These are phyloP conservation scores for Drosophila peninsularis DNA, from an alignment of 2,888 invertebrate genomes.

Conservation along the genomic window DNA sequence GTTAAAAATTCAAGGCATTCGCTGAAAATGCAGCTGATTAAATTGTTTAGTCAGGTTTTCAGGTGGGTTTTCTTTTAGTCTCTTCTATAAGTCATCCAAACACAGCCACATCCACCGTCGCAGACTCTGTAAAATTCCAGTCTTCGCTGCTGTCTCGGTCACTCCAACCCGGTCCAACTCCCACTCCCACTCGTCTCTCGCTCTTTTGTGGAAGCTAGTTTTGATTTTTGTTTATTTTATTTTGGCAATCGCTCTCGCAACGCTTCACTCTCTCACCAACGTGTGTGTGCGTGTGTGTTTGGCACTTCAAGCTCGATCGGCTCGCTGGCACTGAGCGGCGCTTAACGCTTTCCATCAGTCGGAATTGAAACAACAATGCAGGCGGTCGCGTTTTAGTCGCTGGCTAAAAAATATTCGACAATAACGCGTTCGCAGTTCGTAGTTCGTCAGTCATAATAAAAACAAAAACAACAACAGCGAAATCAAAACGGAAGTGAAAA, in stretches of 20 bases:
- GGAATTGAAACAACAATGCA: conserved; percentile 74
- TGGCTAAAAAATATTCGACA: conserved; percentile 45
- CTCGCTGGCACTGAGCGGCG: conserved; percentile 30
- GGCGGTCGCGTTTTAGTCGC: conserved; percentile 71
- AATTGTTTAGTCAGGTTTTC: neutral
- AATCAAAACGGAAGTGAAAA: conserved; percentile 74
- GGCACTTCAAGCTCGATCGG: conserved; percentile 49
- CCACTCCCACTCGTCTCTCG: conserved; percentile 26
- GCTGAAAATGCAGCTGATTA: neutral
- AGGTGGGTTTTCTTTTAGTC: conserved; percentile 5
- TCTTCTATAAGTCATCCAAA: conserved; percentile 3
- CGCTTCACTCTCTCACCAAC: conserved; percentile 9
- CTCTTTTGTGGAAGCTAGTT: conserved; percentile 10
- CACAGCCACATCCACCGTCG: neutral
- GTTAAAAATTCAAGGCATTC: neutral
- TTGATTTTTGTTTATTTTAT: conserved; percentile 7
- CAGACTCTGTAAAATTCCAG: conserved; percentile 4
- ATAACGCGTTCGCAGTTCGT: conserved; percentile 66
- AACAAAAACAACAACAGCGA: neutral
- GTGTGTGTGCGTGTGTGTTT: conserved; percentile 6
- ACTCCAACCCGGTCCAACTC: conserved; percentile 5
- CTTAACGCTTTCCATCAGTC: conserved; percentile 72
- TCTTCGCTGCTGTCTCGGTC: neutral
- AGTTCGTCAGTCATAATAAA: conserved; percentile 35
- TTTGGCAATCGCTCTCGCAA: conserved; percentile 35